Evolutionary conservation across 2,113 vertebrate genomes (phyloP), one percentile per base, ranked within the genome.

Genomic region (Actenoides hombroni): DNA sequence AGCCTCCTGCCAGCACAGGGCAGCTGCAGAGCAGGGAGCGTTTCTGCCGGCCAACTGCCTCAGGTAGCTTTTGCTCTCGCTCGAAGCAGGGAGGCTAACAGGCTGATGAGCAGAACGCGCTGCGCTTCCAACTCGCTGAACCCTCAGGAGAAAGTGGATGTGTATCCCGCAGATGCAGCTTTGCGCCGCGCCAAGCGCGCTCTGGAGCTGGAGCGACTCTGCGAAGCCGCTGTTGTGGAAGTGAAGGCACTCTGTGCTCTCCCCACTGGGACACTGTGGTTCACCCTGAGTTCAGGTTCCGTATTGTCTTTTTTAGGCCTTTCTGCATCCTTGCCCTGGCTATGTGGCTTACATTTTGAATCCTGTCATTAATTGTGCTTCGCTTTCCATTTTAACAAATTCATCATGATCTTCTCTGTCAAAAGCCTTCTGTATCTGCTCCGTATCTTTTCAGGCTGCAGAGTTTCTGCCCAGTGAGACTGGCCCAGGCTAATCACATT

Each of bases 131-230:
- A 18, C 0, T 1, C 26, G 65, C 60, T 35, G 4, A 13, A 5
- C 13, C 54, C 83, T 17, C 28, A 2, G 82, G 71, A 88, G 82
- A 23, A 88, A 35, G 78, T 6, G 33, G 54, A 35, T 77, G 0
- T 24, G 48, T 15, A 6, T 37, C 91, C 57, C 94, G 91, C 81
- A 92, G 94, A 33, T 95, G 89, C 15, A 73, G 89, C 57, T 60
- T 13, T 77, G 83, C 48, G 3, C 42, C 7, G 33, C 17, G 57
- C 77, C 74, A 54, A 85, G 31, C 10, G 6, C 35, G 2, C 24
- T 44, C 74, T 10, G 19, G 74, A 76, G 86, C 64, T 13, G 70
- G 81, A 87, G 61, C 48, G 17, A 13, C 33, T 68, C 80, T 7
- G 68, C 0, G 0, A 21, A n/a, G 76, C 0, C 23, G 49, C 46